Percentiles rank a stretch among this genome's conserved stretches.
Evolutionary conservation across 2,888 invertebrate genomes (phyloP).

Genomic region (Papilio demoleus): DNA sequence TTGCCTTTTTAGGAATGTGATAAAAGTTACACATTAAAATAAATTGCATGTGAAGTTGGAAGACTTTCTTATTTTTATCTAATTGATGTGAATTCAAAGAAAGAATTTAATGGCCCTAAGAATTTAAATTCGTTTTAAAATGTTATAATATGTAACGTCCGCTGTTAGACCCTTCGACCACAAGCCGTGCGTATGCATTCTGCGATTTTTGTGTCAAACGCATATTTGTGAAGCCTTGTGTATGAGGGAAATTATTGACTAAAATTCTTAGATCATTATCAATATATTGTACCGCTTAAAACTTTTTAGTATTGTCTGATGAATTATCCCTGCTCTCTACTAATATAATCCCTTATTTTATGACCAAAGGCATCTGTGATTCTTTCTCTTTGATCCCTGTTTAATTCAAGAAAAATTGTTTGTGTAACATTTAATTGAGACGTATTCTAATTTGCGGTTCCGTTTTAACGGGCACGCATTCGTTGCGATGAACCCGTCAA

Average conservation of each 20-base stretch:
- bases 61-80: not conserved
- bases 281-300: no score
- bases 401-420: not conserved
- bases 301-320: no score
- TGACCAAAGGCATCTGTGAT: not conserved
- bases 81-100: not conserved
- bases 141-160: no score
- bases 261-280: no score
- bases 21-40: not conserved
- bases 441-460: slow-evolving; percentile 59
- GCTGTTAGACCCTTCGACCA: no score
- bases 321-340: no score
- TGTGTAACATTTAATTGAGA: slow-evolving; percentile 28
- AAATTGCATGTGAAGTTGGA: slow-evolving; percentile 2
- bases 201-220: no score
- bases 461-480: slow-evolving; percentile 46
- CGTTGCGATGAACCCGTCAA: slow-evolving; percentile 77
- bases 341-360: not conserved
- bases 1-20: slow-evolving; percentile 39
- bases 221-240: no score
- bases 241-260: no score
- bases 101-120: no score
- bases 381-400: not conserved
- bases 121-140: no score
- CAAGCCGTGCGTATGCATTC: no score